Evolutionary conservation across 2,888 invertebrate genomes (phyloP), one percentile per base, ranked within the genome.

Genomic region (Archips xylosteana): DNA sequence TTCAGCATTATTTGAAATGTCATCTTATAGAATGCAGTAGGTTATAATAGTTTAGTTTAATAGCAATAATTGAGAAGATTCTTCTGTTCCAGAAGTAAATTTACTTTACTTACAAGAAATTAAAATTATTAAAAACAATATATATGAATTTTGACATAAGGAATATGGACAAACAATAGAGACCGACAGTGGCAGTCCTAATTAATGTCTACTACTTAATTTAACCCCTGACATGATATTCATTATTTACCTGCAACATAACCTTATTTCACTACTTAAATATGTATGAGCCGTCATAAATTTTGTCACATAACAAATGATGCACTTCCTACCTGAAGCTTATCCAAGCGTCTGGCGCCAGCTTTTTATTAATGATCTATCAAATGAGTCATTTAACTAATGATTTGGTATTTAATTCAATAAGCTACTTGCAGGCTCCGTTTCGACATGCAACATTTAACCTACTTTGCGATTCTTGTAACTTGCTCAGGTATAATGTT

Each of bases 251-350:
- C 49, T 4, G 36, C 36, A 77, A 77, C 71, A 47, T 73, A 76
- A 76, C 70, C 75, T 77, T 74, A 76, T 77, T 77, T 76, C 76
- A 70, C 75, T 76, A 77, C 69, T 76, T 80, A 78, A 78, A 81
- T 82, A 84, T 84, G 81, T 80, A 82, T 82, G 76, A 80, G 75
- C 60, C 68, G 61, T 62, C 73, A 62, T 64, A 61, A n/a, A 67
- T 72, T 67, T 71, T 64, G 71, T 76, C 74, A 68, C 75, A 77
- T 81, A 75, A 78, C 72, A 79, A 79, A 82, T 77, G 72, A 77
- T 80, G 76, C 75, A 79, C 78, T 81, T 82, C 80, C 81, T 78
- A 74, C 69, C 76, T 75, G 32, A 75, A 75, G 71, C 76, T 77
- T 78, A 78, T 77, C 76, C 74, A 76, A 77, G 70, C 67, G 77